These are phyloP conservation scores for Mimumesa dahlbomi DNA, from an alignment of 2,888 invertebrate genomes.

Conservation along the genomic window DNA sequence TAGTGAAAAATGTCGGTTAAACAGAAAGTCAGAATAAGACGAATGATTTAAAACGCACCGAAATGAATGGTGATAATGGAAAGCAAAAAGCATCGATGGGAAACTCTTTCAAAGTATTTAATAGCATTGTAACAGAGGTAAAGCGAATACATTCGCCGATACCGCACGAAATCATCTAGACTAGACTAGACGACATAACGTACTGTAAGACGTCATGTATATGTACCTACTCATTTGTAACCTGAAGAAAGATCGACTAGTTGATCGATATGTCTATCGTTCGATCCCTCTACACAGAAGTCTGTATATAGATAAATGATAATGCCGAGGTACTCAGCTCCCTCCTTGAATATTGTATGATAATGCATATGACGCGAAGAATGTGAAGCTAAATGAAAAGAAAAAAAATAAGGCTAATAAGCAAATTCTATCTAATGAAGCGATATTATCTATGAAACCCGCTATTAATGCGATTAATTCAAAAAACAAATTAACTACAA, in stretches of 20 bases:
- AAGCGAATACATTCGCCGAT: slow-evolving; percentile 47
- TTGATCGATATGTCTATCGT: slow-evolving; percentile 54
- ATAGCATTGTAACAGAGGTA: slow-evolving; percentile 30
- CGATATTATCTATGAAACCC: slow-evolving; percentile 62
- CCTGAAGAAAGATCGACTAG: slow-evolving; percentile 47
- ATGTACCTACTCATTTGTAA: slow-evolving; percentile 72
- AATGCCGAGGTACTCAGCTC: slow-evolving; percentile 66
- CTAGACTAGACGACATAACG: slow-evolving; percentile 65
- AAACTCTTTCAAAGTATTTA: slow-evolving; percentile 30
- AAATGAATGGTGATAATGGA: slow-evolving; percentile 9
- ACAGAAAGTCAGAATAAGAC: background rate
- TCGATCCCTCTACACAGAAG: slow-evolving; percentile 43
- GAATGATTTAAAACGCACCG: background rate
- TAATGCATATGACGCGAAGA: slow-evolving; percentile 51
- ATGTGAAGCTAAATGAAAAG: slow-evolving; percentile 36
- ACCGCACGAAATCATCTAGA: slow-evolving; percentile 61
- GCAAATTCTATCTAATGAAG: slow-evolving; percentile 62
- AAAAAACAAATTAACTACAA: slow-evolving; percentile 70
- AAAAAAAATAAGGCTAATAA: slow-evolving; percentile 45
- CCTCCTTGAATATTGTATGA: slow-evolving; percentile 64
- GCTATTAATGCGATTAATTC: slow-evolving; percentile 69
- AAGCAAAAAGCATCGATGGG: slow-evolving; percentile 24
- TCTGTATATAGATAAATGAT: slow-evolving; percentile 59
- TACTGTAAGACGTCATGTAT: slow-evolving; percentile 60
- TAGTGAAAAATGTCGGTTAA: background rate